Base-by-base conservation (phyloP, 2,113 vertebrate species). In the Microcebus murinus region DNA sequence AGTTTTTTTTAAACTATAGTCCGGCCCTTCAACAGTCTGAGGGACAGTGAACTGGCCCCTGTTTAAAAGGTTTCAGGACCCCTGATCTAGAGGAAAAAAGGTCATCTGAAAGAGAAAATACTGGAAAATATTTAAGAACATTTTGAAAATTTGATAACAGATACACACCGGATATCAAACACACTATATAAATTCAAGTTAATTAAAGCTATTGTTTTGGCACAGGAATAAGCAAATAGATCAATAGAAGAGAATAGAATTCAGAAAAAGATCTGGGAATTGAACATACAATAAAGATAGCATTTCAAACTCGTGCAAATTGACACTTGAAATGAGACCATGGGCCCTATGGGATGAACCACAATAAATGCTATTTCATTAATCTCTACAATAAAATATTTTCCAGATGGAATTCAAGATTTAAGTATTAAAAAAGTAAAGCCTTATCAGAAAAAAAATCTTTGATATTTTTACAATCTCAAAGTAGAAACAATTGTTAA, bases 61-160 rank as follows among this genome's bases (percentile, higher is more conserved):
- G 42, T 42, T 42, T 42, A 42, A 42, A 42, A 42, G 6, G 42
- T 42, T 42, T 42, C 4, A 42, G 42, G 42, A 42, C 42, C 42
- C 42, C 42, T 42, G 42, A 87, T 42, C 29, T 55, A 8, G 11
- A 29, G 7, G 14, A 9, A 29, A 59, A 42, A 76, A 68, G 2
- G 39, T 59, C 31, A 68, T 90, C 12, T 80, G 65, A 87, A 93
- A 86, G 45, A 93, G 57, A 71, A 96, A 91, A 93, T 85, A 74
- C 20, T 50, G 15, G 39, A 87, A 95, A 50, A 63, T 74, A 89
- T 36, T 77, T 96, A 89, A 86, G 61, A 96, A 73, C 15, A 96
- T 27, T 89, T 90, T 79, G 57, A 95, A 94, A 96, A 93, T 67
- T 73, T 50, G 61, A 87, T 36, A 96, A 85, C 20, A 95, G 29